Evolutionary conservation across 2,797 vertebrate species (phyloP), one percentile per base, ranked within the genome.

Genomic region (Numenius phaeopus): DNA sequence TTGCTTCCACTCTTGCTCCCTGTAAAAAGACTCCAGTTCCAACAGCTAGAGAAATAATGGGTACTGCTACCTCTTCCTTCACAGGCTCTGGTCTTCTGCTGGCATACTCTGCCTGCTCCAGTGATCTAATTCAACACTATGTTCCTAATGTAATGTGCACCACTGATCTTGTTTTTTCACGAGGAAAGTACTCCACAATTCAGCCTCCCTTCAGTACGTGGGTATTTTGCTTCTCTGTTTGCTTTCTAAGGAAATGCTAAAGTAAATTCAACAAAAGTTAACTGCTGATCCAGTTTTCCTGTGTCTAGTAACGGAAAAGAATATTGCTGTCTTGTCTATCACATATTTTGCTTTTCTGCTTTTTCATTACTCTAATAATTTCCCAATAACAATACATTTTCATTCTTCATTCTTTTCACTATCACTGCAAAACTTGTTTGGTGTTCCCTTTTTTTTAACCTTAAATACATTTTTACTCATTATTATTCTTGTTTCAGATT

Each of bases 401-500:
- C 4, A n/a, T 69, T 82, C 29, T 64, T 76, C 2, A 0, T 58
- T 69, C 12, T 83, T 92, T 73, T 62, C 6, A 37, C 8, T 75
- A 24, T 27, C 8, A 66, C 27, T 78, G 19, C 3, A 61, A 61
- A 72, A 69, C 1, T 49, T 44, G 22, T 40, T 72, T 37, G 2
- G 9, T 69, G 40, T 69, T 58, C 14, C 5, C 27, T 54, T 94
- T 79, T 29, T 90, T 97, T 97, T 94, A 59, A 32, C 6, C 62
- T 94, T 87, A 88, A 47, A 62, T 20, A 80, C 5, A 7, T 91
- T 82, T 89, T 91, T 96, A 30, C 10, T 91, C 27, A 23, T 40
- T 78, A 84, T 88, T 88, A 75, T 42, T 94, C 4, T 54, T 69
- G 58, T 85, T 97, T 92, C 49, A 93, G 69, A 73, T 55, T 97